Evolutionary conservation across 2,888 invertebrate genomes (phyloP), one percentile per base, ranked within the genome.

Genomic region (Scaptomyza tumidula): DNA sequence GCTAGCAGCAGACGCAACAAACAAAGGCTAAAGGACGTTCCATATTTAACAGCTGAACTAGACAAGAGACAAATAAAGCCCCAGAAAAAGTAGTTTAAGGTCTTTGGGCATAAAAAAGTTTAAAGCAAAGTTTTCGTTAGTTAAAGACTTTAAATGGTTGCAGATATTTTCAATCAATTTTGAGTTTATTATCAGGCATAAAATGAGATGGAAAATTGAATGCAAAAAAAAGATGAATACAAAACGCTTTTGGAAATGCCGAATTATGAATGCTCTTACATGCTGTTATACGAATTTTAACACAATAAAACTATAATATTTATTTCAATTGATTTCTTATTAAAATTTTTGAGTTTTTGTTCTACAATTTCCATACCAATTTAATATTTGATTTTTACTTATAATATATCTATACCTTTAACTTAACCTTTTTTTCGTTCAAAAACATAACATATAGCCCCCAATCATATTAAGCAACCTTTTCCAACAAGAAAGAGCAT

Each of bases 151-250:
- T 64, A 72, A 67, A 44, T 39, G 14, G 5, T 29, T 6, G 31
- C 52, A 52, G 24, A 14, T 31, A 73, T 62, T 57, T 67, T 69
- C 84, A 78, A 83, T 84, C 80, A 84, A 84, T 78, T 84, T 86
- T 83, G 66, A 75, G 75, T 65, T 86, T 77, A 75, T 68, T 67
- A 71, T 70, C 58, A 13, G 54, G 10, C 48, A 59, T 72, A 67
- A 72, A 67, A 59, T 37, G 41, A 10, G 39, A 48, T 54, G 49
- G 45, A 35, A 56, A 39, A 29, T 29, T 14, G 6, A 16, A 33
- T 14, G 46, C 41, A 27, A 56, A 41, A 37, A 37, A 11, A 11
- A 59, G 10, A 11, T 13, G 19, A 43, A 48, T 11, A 50, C 0
- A 24, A 3, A 50, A 14, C 10, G 9, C n/a, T 3, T 1, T n/a